Evolutionary conservation across 2,888 invertebrate species (phyloP), one percentile per base, ranked within the genome.

Genomic region (Creontiades dilutus): DNA sequence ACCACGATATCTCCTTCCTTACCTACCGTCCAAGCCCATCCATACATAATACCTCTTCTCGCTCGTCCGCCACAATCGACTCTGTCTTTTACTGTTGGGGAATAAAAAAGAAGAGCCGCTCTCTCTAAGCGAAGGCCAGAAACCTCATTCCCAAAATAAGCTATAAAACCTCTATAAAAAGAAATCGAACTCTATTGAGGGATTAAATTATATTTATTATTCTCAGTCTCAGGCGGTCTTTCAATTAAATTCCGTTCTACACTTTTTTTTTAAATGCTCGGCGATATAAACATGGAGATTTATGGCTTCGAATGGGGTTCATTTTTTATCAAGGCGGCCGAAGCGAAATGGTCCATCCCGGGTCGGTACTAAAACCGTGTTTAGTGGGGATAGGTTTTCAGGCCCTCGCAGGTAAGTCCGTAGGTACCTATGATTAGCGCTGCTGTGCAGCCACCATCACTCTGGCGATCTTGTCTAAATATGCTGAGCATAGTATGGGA

Each of bases 141-240:
- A 75, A 90, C 81, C 90, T 76, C 80, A 90, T 88, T 88, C 81
- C 80, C 84, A 48, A 86, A 86, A 84, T 90, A 88, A 89, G 86
- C 89, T 55, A 84, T 90, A 90, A 90, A 90, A 76, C 82, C 76
- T 80, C 84, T 76, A 90, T 90, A 90, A 90, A 90, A 90, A 88
- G 85, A 87, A 90, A 90, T 90, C 89, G 90, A 90, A 88, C 84
- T 90, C 82, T 81, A 90, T 46, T 57, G 61, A 37, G 68, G 86
- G 86, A 86, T 86, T 57, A 86, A 57, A 86, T 68, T 68, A 86
- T 57, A 14, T 68, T 84, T 84, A 68, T 86, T 86, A 47, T 68
- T 86, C 16, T 61, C 19, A 37, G 27, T 37, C 86, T 37, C 86
- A 61, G 57, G 86, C 37, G 68, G 27, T 46, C 68, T 28, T 86